Conservation (phyloP, 2,797 vertebrate species). For the Anguilla megastoma region DNA sequence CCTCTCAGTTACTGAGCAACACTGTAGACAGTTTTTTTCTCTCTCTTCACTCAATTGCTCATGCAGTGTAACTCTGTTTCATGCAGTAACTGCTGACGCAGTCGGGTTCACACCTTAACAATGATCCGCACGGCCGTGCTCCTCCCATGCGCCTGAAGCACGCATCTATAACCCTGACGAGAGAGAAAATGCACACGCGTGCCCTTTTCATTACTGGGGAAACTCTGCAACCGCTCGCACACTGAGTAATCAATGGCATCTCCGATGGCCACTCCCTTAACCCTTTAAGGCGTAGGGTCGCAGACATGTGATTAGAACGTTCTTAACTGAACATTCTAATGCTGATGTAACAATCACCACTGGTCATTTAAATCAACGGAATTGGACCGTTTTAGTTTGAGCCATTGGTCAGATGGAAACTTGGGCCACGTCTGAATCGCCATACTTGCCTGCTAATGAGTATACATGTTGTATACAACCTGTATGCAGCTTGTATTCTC, state of each 20-base stretch:
- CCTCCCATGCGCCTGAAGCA: not conserved
- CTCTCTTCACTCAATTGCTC: not conserved
- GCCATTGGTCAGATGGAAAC: not conserved
- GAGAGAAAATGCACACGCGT: not conserved
- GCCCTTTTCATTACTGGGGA: not conserved
- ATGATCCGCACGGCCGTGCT: not conserved
- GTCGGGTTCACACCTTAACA: not conserved
- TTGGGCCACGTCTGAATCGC: too few relatives aligned
- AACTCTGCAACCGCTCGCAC: not conserved
- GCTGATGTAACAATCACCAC: too few relatives aligned
- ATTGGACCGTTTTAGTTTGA: not conserved
- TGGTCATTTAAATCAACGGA: not conserved
- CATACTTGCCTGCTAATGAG: too few relatives aligned
- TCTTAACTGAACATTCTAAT: too few relatives aligned
- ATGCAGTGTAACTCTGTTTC: not conserved
- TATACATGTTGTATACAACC: too few relatives aligned
- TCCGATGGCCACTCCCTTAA: not conserved
- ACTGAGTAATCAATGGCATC: not conserved
- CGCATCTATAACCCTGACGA: not conserved
- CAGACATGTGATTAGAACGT: too few relatives aligned
- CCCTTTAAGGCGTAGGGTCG: too few relatives aligned
- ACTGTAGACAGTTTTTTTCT: not conserved
- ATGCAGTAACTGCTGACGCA: not conserved
- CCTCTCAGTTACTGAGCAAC: not conserved
- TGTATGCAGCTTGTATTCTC: too few relatives aligned